Evolutionary conservation across 2,113 vertebrate species (phyloP), one percentile per base, ranked within the genome.

Genomic region (Mugil cephalus): DNA sequence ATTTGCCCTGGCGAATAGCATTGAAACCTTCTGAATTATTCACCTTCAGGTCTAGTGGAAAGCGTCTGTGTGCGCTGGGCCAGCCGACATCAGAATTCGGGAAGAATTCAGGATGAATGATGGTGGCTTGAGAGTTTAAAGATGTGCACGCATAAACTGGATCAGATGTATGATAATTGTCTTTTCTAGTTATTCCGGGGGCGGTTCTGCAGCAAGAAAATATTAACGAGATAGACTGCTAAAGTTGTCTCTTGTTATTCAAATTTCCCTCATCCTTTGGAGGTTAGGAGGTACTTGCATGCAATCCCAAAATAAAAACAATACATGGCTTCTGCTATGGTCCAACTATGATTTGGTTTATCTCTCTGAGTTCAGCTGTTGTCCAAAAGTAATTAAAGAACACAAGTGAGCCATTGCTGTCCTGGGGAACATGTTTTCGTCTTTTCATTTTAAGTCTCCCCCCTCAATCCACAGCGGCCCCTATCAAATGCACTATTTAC

Each of bases 11-110:
- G 18, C 67, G 81, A 88, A 85, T 79, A 55, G 74, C 64, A 62
- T 52, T 82, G 38, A 15, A 71, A 74, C 56, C 71, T 67, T 67
- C 69, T 88, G 66, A 89, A 86, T 90, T 79, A 83, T 85, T 84
- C 78, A 81, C n/a, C 50, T 21, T n/a, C n/a, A 10, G 68, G 55
- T 43, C 42, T 39, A 42, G 24, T 78, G 79, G 40, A 83, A 79
- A 74, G 46, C 59, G 36, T 55, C 7, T 43, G 36, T 18, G 43
- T 53, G 40, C 34, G 30, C 55, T 24, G 38, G 62, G 58, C 56
- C 38, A 21, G 52, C 15, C 47, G 38, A 68, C 60, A 72, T 46
- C 46, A 24, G 19, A 78, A 71, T 84, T 50, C 74, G 62, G 24
- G 53, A 24, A 47, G 24, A 74, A 71, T 1, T 15, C 52, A 62